phyloP scores from a whole-genome alignment of 2,888 invertebrate genomes.

The Dichetophora obliterata region DNA sequence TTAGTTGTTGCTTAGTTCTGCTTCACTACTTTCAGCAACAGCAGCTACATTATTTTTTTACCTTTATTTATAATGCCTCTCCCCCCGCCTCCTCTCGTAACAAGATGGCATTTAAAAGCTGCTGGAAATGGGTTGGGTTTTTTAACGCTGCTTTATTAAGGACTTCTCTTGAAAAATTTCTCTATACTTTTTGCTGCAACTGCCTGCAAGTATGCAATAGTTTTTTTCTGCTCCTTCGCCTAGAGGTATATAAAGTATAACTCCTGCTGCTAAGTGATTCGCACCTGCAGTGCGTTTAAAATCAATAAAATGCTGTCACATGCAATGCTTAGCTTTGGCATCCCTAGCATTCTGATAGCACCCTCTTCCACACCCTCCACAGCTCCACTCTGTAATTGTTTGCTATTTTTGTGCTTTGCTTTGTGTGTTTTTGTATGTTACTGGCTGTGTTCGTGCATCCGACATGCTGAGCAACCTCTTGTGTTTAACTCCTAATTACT shows the following conservation, averaged over 20 bases:
- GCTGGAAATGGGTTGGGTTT: background rate
- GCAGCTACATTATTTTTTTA: no score
- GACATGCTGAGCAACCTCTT: background rate
- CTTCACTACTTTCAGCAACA: no score
- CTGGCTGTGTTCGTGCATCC: background rate
- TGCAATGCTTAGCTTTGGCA: background rate
- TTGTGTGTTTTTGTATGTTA: background rate
- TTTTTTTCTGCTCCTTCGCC: background rate
- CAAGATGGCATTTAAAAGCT: no score
- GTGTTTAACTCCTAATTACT: slow-evolving; percentile 12
- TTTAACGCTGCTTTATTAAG: background rate
- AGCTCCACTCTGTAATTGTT: background rate
- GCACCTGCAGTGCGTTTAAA: slow-evolving; percentile 16
- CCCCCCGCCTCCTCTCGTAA: no score
- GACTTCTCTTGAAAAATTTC: no score
- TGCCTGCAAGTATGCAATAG: background rate
- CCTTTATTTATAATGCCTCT: no score
- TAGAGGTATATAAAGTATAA: no score
- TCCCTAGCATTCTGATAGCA: background rate
- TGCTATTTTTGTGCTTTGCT: background rate
- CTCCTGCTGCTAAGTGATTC: background rate
- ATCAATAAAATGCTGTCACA: slow-evolving; percentile 11
- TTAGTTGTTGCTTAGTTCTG: background rate
- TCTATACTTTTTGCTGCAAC: no score
- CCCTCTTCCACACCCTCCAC: background rate